A percentile compares a stretch with the other conserved stretches of the same genome.
phyloP scores from a whole-genome alignment of 2,113 vertebrate genomes.

The Myocastor coypus region DNA sequence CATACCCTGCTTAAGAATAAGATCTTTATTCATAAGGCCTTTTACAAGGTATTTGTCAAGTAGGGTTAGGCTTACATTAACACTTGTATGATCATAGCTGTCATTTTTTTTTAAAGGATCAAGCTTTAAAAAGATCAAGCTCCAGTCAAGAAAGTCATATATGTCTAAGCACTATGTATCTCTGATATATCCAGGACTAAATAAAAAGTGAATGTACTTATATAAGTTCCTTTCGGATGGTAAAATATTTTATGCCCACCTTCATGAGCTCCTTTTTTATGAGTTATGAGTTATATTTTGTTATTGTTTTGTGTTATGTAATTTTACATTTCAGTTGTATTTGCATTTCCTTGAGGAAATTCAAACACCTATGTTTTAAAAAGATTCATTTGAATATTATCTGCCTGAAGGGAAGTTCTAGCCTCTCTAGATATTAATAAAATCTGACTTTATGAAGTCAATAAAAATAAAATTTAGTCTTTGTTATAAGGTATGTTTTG shows the following conservation, averaged over 20 bases:
- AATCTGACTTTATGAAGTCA: background rate
- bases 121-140: background rate
- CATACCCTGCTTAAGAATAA: background rate
- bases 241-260: background rate
- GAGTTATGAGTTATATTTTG: background rate
- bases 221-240: background rate
- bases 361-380: conserved; percentile 7
- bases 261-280: background rate
- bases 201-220: background rate
- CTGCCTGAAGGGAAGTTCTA: background rate
- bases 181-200: background rate
- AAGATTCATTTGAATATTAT: conserved; percentile 22
- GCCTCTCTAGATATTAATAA: background rate
- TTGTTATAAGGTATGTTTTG: background rate
- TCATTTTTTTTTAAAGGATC: background rate
- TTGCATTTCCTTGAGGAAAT: background rate
- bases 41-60: background rate
- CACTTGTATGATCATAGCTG: background rate
- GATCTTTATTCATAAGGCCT: background rate
- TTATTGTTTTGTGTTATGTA: background rate
- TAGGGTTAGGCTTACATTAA: background rate
- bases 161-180: background rate
- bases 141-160: background rate
- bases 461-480: conserved; percentile 30
- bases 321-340: background rate